These are phyloP conservation scores for Solenopsis fugax DNA, from an alignment of 1,140 invertebrate species.

Conservation along the genomic window DNA sequence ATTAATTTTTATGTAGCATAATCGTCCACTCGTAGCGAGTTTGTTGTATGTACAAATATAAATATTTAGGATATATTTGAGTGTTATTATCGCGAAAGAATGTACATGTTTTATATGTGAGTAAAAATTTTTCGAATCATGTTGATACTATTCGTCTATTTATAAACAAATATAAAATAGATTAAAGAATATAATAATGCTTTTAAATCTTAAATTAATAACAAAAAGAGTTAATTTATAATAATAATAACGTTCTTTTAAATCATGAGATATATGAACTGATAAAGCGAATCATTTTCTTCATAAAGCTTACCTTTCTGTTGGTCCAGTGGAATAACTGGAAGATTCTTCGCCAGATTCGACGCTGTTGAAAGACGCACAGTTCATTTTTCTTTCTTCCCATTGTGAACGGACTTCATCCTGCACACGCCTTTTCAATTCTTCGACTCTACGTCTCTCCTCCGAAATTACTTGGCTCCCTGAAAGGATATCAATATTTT, in stretches of 20 bases:
- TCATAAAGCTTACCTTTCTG: conserved; percentile 88
- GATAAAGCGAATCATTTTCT: background rate
- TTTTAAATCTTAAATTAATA: background rate
- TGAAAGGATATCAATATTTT: conserved; percentile 80
- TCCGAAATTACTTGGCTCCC: conserved; percentile 96
- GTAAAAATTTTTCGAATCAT: background rate
- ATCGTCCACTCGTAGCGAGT: background rate
- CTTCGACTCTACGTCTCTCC: conserved; percentile 94
- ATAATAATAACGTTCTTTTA: background rate
- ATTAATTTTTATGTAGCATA: background rate
- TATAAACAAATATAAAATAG: background rate
- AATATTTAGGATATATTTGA: conserved; percentile 16
- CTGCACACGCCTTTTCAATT: conserved; percentile 94
- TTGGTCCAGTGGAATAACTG: conserved; percentile 89
- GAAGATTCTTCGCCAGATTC: conserved; percentile 90
- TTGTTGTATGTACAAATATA: background rate
- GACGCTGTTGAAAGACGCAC: conserved; percentile 90
- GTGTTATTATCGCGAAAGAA: background rate
- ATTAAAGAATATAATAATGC: background rate
- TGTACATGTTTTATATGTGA: background rate
- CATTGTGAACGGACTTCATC: conserved; percentile 95
- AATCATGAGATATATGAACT: background rate
- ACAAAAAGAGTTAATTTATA: background rate
- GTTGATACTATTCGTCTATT: background rate
- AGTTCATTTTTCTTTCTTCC: conserved; percentile 92